These are phyloP conservation scores for Polymixis lichenea DNA, from an alignment of 2,888 invertebrate genomes.

Conservation along the genomic window DNA sequence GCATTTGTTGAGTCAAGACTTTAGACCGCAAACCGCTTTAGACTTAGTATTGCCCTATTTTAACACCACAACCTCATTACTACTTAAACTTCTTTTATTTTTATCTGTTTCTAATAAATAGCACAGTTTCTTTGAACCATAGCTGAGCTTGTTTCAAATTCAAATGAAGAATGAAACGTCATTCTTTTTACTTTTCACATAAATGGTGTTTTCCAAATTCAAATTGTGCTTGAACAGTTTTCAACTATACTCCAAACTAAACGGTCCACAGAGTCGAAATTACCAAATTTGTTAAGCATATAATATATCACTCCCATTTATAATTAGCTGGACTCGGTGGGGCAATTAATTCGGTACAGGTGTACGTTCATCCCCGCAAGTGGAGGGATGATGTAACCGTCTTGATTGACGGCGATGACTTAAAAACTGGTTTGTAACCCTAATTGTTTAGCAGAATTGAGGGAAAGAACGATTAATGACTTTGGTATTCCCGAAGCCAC, in stretches of 20 bases:
- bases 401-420: slow-evolving; percentile 73
- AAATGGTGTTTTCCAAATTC: neutral
- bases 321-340: slow-evolving; percentile 79
- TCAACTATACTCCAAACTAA: slow-evolving; percentile 47
- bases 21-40: slow-evolving; percentile 39
- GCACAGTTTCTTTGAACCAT: neutral
- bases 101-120: slow-evolving; percentile 12
- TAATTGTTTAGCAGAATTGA: slow-evolving; percentile 54
- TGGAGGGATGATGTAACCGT: slow-evolving; percentile 57
- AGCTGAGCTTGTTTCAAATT: neutral
- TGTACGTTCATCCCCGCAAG: slow-evolving; percentile 71
- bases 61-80: slow-evolving; percentile 27
- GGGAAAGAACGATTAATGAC: slow-evolving; percentile 49
- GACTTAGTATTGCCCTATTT: slow-evolving; percentile 41
- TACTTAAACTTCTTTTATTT: slow-evolving; percentile 3
- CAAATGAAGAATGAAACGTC: neutral
- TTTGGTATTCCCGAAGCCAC: slow-evolving; percentile 26
- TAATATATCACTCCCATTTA: slow-evolving; percentile 79
- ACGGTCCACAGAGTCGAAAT: slow-evolving; percentile 71
- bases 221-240: neutral
- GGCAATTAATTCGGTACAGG: slow-evolving; percentile 78
- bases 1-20: slow-evolving; percentile 22
- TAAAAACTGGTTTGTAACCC: slow-evolving; percentile 67
- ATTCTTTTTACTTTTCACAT: neutral
- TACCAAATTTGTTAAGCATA: slow-evolving; percentile 72